Evolutionary conservation across 2,113 vertebrate species (phyloP), one percentile per base, ranked within the genome.

Genomic region (Sitta europaea): DNA sequence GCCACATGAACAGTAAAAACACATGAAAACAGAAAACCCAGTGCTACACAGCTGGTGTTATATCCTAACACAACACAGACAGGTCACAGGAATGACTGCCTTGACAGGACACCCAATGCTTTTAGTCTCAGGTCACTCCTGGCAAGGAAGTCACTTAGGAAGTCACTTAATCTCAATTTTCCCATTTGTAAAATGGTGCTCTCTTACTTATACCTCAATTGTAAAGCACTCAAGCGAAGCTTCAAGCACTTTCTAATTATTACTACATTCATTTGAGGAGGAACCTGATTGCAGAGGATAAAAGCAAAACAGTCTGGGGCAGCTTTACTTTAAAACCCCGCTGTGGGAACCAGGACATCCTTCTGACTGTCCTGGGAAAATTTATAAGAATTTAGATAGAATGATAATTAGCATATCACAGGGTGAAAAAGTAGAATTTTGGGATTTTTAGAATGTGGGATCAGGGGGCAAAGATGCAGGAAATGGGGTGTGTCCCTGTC

Each of bases 231-330:
- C 6, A 31, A 43, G 13, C 1, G 7, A 84, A 72, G 45, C 28
- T 75, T 35, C 48, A 42, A 40, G 33, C 53, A 55, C 12, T 57
- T 38, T 12, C 6, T 19, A 9, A 55, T 4, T 16, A 57, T 33
- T 72, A 53, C 25, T 17, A 2, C 4, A 4, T 14, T 16, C 50
- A 50, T 14, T 19, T 24, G 33, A 90, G 45, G 14, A 76, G 28
- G 33, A 68, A 42, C 4, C 12, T 2, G 17, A 47, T 13, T 40
- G 55, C 35, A n/a, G 9, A 38, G 45, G 29, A 16, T 2, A 2
- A 2, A 45, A 81, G 12, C 42, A 11, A 14, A 48, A 6, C 0
- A 12, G 5, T 1, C 2, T 10, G 35, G 85, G 18, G 31, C 9
- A 31, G 17, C 58, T 43, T 29, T 24, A 3, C 31, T 13, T 4